phyloP scores from a whole-genome alignment of 2,888 invertebrate genomes.

The Thecocarcelia acutangulata region DNA sequence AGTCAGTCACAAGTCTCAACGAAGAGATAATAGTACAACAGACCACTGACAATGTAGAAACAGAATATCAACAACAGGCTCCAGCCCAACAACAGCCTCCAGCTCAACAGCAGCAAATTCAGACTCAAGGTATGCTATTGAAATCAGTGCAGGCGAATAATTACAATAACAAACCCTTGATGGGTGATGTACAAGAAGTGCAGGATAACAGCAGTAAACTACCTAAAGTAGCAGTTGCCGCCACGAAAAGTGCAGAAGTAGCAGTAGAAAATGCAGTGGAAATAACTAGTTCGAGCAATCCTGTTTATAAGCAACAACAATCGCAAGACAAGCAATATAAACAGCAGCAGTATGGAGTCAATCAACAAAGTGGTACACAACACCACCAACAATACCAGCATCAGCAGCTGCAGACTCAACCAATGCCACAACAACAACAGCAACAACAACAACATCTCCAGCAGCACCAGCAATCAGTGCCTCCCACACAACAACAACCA shows the following conservation, averaged over 20 bases:
- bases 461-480: conserved; percentile 74
- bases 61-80: conserved; percentile 67
- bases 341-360: conserved; percentile 65
- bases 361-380: conserved; percentile 67
- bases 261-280: conserved; percentile 60
- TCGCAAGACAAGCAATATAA: conserved; percentile 67
- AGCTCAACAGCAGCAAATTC: conserved; percentile 34
- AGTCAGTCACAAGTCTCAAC: conserved; percentile 68
- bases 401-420: conserved; percentile 67
- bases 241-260: conserved; percentile 50
- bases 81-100: conserved; percentile 28
- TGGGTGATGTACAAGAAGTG: conserved; percentile 56
- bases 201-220: conserved; percentile 36
- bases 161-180: conserved; percentile 45
- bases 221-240: conserved; percentile 17
- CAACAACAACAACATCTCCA: conserved; percentile 72
- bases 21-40: conserved; percentile 63
- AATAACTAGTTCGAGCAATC: background rate
- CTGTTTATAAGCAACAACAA: conserved; percentile 63
- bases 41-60: conserved; percentile 66
- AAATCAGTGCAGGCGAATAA: conserved; percentile 30
- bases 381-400: conserved; percentile 71
- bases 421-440: conserved; percentile 66
- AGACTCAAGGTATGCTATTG: conserved; percentile 14
- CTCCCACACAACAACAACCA: conserved; percentile 61